Conservation (phyloP, 2,888 invertebrate genomes). For the Stenodera caucasica region DNA sequence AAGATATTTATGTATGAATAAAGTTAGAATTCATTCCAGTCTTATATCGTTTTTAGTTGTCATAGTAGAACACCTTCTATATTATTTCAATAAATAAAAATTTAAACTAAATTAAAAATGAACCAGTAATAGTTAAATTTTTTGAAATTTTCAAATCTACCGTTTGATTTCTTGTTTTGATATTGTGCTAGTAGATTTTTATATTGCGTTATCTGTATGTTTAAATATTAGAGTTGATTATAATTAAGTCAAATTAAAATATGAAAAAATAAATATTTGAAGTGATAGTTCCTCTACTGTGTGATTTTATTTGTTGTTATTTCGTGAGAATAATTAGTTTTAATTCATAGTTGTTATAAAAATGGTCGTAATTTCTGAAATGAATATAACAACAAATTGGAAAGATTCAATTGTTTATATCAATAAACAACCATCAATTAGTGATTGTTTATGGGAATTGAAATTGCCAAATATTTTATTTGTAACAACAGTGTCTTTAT, state of each 20-base stretch:
- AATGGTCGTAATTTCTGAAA: slow-evolving; percentile 40
- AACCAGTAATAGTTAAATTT: background rate
- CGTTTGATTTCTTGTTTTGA: background rate
- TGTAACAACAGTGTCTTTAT: slow-evolving; percentile 41
- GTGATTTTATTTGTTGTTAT: background rate
- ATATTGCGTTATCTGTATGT: background rate
- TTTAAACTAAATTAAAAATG: background rate
- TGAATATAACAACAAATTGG: slow-evolving; percentile 27
- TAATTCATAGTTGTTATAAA: slow-evolving; percentile 17
- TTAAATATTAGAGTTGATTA: background rate
- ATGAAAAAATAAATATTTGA: background rate
- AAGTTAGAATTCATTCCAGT: slow-evolving; percentile 20
- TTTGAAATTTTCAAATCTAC: background rate
- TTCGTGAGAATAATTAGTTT: no score
- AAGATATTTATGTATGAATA: slow-evolving; percentile 42
- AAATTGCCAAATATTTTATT: slow-evolving; percentile 41
- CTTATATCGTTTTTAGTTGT: slow-evolving; percentile 17
- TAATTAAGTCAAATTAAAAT: background rate
- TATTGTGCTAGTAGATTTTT: background rate
- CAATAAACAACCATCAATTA: slow-evolving; percentile 45
- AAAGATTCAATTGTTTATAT: slow-evolving; percentile 28
- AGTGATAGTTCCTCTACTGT: background rate
- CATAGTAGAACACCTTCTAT: no score
- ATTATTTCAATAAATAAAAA: background rate
- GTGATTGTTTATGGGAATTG: slow-evolving; percentile 49